phyloP scores from a whole-genome alignment of 2,888 invertebrate genomes.

The Plagiodera versicolora region DNA sequence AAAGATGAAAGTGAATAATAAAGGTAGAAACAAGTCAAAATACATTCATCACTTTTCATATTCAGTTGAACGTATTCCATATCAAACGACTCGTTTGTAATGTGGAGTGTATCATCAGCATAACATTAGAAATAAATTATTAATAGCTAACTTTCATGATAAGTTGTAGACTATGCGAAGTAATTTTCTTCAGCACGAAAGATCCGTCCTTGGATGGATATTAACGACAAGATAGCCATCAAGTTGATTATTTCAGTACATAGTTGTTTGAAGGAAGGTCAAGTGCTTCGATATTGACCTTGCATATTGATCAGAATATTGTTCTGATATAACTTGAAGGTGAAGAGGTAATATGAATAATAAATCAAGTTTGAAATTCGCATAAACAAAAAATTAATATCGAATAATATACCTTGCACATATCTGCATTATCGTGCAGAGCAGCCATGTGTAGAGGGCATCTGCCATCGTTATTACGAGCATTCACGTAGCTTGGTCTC shows the following conservation, averaged over 20 bases:
- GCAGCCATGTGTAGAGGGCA: conserved; percentile 94
- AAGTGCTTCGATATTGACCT: no score
- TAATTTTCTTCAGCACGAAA: conserved; percentile 32
- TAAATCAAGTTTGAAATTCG: no score
- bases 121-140: no score
- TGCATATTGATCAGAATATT: no score
- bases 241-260: conserved; percentile 18
- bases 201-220: conserved; percentile 28
- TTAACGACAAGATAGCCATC: conserved; percentile 26
- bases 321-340: no score
- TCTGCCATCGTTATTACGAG: conserved; percentile 89
- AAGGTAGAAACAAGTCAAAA: not conserved
- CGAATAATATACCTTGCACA: conserved; percentile 90
- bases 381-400: no score
- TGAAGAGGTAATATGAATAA: no score
- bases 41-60: no score
- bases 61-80: no score
- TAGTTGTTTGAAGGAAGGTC: conserved; percentile 15
- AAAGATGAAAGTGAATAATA: not conserved
- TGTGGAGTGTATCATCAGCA: no score
- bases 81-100: no score
- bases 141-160: not conserved
- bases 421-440: conserved; percentile 88
- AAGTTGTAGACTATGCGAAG: not conserved
- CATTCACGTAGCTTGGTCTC: conserved; percentile 81